These are phyloP conservation scores for Sardinella longiceps DNA, from an alignment of 2,797 vertebrate genomes.

Conservation along the genomic window DNA sequence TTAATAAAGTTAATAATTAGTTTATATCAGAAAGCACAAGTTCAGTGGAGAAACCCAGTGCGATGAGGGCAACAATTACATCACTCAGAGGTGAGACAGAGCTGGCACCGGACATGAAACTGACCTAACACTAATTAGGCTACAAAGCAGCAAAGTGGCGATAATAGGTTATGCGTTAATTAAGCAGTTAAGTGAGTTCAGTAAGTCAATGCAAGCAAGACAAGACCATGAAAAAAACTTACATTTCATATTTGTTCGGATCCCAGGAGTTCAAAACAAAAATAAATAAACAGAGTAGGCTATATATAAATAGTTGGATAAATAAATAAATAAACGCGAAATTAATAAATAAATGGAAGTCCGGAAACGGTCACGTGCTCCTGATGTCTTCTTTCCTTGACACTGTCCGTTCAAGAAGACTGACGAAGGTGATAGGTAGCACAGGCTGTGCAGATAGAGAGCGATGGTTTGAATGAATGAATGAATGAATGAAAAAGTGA, in stretches of 20 bases:
- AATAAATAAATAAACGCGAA: constrained; percentile 52
- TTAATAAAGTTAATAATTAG: background rate
- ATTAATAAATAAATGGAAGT: constrained; percentile 72
- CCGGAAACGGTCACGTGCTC: constrained; percentile 79
- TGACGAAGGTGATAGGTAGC: constrained; percentile 38
- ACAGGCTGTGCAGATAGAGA: constrained; percentile 11
- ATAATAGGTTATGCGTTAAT: background rate
- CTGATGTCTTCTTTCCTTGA: constrained; percentile 64
- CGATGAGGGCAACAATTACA: background rate
- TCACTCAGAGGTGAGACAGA: background rate
- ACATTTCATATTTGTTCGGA: constrained; percentile 81
- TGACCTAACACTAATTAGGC: constrained; percentile 1
- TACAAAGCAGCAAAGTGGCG: background rate
- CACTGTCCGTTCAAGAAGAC: constrained; percentile 58
- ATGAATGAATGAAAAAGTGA: constrained; percentile 62
- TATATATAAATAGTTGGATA: constrained; percentile 38
- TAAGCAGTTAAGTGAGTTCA: background rate
- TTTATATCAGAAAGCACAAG: background rate
- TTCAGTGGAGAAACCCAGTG: background rate
- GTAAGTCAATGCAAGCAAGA: background rate
- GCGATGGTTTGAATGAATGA: constrained; percentile 62
- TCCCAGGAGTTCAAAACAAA: constrained; percentile 59
- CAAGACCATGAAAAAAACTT: constrained; percentile 63
- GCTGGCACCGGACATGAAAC: background rate
- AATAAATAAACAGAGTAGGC: constrained; percentile 66